Evolutionary conservation across 1,140 invertebrate genomes (phyloP), one percentile per base, ranked within the genome.

Genomic region (Zaprionus capensis): DNA sequence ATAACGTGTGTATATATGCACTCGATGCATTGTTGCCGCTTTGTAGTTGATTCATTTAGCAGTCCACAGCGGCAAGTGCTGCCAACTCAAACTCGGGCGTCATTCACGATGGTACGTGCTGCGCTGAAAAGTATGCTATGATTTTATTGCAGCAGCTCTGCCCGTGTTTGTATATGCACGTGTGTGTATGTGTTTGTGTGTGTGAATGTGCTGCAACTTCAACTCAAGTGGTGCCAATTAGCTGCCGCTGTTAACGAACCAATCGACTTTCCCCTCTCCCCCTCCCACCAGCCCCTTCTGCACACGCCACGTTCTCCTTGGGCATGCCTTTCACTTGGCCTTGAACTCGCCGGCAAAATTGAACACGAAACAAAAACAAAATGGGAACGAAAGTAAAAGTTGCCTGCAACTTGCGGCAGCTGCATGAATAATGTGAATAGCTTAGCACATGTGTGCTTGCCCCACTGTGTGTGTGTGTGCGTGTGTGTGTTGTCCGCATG

Each of bases 301-400:
- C 31, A 20, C 17, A 53, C 59, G 44, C 9, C 17, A 24, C 28
- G 28, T 2, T 31, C 28, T 31, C 28, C 28, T 31, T 9, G 28
- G 28, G 28, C 28, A 51, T 51, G 55, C 17, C 49, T 20, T 12
- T 55, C 59, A 71, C 59, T 75, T 77, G 82, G 76, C 84, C 84
- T 87, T 87, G 84, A 87, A 87, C 84, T 87, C 84, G 80, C 82
- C 84, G 77, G 84, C 77, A 68, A 46, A 81, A 76, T 74, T 76
- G 78, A 82, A 78, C 78, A 87, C 78, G 80, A 80, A 87, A 74
- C 72, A 64, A 78, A 17, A 17, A 67, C 17, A 15, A 56, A 78
- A 81, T 58, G 73, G 71, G 67, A 87, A 75, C 71, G 84, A 87
- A 88, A 87, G 84, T 88, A 78, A 87, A 87, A 87, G 84, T 88